Evolutionary conservation across 1,140 invertebrate genomes (phyloP), one percentile per base, ranked within the genome.

Genomic region (Pygmarrhopalites habei): DNA sequence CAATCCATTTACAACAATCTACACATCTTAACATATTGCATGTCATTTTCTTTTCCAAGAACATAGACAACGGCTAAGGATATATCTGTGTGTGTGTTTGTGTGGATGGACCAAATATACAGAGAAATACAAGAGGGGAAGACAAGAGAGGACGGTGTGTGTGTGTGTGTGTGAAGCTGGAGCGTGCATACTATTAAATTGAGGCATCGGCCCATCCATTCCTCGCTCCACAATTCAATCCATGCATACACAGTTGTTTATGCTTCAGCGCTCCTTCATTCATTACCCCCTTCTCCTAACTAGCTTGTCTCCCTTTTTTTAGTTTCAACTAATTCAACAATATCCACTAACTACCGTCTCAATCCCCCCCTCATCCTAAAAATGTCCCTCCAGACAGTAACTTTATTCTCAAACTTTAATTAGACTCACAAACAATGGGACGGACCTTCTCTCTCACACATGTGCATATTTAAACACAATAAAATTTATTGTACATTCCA

Each of bases 1-100:
- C 53, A 32, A 63, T 57, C 52, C 61, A 63, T 63, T 63, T 63
- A 63, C 52, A 49, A 63, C 61, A 57, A 47, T 63, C 32, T 43
- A 47, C 28, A 53, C 46, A 25, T 58, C 19, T 52, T 26, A 26
- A 29, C 43, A 47, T 46, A 46, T 35, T 58, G 25, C 57, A 58
- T 58, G 57, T 52, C 25, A 51, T 60, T 60, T 60, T 60, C 47
- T 46, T 59, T 59, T 46, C 43, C 57, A 46, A 23, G 25, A 59
- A 47, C 26, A 47, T 14, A 25, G 19, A 52, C 49, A 52, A 19
- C 44, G 29, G 12, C 3, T n/a, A n/a, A n/a, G n/a, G n/a, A n/a
- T n/a, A n/a, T n/a, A n/a, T n/a, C n/a, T n/a, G n/a, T n/a, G n/a
- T n/a, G n/a, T n/a, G n/a, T n/a, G n/a, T n/a, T n/a, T n/a, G n/a